These are phyloP conservation scores for Apteryx mantelli DNA, from an alignment of 2,113 vertebrate genomes.

Conservation along the genomic window DNA sequence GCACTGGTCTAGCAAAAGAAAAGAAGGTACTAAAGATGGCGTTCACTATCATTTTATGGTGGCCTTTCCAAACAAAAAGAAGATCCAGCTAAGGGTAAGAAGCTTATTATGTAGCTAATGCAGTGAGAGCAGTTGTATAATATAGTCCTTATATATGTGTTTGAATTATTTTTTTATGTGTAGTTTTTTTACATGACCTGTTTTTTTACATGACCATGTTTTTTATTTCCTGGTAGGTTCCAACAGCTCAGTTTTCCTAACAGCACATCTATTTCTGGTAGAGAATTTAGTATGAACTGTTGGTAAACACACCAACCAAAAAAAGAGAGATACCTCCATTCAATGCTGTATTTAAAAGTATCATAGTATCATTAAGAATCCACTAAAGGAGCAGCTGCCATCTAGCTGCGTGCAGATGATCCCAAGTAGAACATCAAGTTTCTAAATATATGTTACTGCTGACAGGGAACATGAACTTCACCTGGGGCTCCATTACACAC, in stretches of 20 bases:
- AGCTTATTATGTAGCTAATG: neutral
- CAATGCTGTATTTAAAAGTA: neutral
- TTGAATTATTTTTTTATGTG: neutral
- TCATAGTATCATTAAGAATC: neutral
- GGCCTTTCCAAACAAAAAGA: neutral
- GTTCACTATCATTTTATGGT: neutral
- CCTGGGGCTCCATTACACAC: neutral
- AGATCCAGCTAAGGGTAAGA: neutral
- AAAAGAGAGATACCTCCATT: neutral
- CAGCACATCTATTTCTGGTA: neutral
- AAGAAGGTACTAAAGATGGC: neutral
- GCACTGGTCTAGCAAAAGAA: neutral
- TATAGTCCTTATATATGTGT: neutral
- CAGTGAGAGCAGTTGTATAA: neutral
- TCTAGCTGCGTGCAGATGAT: neutral
- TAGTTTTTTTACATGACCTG: neutral
- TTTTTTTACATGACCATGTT: too few relatives aligned
- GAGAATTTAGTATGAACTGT: neutral
- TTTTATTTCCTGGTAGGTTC: neutral
- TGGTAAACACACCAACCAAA: neutral
- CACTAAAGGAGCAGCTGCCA: neutral
- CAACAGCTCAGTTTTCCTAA: neutral
- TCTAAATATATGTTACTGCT: neutral
- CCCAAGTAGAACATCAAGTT: neutral
- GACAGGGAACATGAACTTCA: neutral